phyloP scores from a whole-genome alignment of 2,113 vertebrate genomes.

The Taurulus bubalis region DNA sequence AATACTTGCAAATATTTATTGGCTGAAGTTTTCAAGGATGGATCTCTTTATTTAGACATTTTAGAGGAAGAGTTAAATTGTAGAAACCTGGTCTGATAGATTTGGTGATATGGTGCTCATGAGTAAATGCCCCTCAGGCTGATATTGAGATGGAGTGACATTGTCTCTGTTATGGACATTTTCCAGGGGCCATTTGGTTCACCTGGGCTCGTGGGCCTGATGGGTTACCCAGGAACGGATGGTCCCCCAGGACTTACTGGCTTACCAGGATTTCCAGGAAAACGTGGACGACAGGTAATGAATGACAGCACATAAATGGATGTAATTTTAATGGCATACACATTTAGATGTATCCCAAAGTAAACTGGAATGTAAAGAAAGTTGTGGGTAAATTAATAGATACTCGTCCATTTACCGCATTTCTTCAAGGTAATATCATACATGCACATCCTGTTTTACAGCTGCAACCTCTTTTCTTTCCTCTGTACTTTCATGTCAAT shows the following conservation, averaged over 20 bases:
- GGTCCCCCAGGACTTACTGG: slow-evolving; percentile 87
- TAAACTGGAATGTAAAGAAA: background rate
- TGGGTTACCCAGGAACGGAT: slow-evolving; percentile 87
- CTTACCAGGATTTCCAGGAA: slow-evolving; percentile 86
- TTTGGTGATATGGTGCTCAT: background rate
- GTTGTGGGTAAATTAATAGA: background rate
- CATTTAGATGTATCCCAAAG: background rate
- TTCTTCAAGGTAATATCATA: background rate
- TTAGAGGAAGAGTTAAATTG: background rate
- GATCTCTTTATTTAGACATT: background rate
- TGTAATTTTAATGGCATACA: background rate
- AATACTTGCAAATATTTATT: background rate
- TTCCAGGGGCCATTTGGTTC: slow-evolving; percentile 87
- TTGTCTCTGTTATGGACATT: slow-evolving; percentile 64
- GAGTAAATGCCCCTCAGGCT: background rate
- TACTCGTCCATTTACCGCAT: background rate
- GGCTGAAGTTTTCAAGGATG: background rate
- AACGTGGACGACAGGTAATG: slow-evolving; percentile 85
- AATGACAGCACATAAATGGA: background rate
- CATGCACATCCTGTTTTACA: background rate
- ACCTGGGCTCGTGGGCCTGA: slow-evolving; percentile 84
- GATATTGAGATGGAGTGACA: background rate
- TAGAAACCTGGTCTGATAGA: background rate
- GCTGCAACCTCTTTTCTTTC: too few species aligned
- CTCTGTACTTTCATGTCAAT: too few species aligned